phyloP scores from a whole-genome alignment of 2,113 vertebrate genomes.

The Mastomys natalensis region DNA sequence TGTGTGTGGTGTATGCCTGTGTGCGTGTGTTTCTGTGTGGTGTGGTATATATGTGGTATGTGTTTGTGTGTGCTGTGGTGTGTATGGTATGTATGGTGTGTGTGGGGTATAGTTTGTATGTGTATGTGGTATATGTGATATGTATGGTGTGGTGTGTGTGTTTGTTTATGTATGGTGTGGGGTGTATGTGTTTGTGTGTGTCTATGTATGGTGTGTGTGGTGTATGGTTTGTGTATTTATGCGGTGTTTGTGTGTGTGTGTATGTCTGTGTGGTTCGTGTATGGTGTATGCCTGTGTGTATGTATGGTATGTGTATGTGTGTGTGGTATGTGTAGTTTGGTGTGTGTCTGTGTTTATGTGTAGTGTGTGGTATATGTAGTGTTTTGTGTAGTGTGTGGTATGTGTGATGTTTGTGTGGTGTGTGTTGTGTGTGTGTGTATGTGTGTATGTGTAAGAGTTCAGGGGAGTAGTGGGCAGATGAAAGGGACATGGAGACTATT shows the following conservation, averaged over 20 bases:
- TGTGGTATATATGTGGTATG: background rate
- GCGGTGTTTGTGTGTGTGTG: background rate
- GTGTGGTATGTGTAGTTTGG: background rate
- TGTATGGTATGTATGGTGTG: too few relatives aligned
- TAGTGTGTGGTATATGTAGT: background rate
- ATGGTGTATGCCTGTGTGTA: background rate
- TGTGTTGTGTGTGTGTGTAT: background rate
- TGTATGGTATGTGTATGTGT: background rate
- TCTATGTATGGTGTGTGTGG: too few relatives aligned
- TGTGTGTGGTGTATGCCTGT: background rate
- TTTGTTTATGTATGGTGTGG: too few relatives aligned
- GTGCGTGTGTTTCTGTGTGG: background rate
- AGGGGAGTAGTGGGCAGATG: constrained; percentile 29
- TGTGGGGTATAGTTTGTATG: background rate
- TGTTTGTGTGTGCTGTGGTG: background rate
- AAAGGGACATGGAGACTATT: constrained; percentile 48
- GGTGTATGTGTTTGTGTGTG: background rate
- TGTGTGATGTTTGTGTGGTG: background rate
- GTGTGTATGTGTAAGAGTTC: background rate
- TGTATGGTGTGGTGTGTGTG: background rate
- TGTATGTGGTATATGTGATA: background rate
- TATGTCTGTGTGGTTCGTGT: background rate
- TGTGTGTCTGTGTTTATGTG: background rate
- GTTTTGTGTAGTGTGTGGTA: background rate
- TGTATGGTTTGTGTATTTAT: background rate